Conservation (phyloP, 2,797 vertebrate genomes). For the Anableps anableps region DNA sequence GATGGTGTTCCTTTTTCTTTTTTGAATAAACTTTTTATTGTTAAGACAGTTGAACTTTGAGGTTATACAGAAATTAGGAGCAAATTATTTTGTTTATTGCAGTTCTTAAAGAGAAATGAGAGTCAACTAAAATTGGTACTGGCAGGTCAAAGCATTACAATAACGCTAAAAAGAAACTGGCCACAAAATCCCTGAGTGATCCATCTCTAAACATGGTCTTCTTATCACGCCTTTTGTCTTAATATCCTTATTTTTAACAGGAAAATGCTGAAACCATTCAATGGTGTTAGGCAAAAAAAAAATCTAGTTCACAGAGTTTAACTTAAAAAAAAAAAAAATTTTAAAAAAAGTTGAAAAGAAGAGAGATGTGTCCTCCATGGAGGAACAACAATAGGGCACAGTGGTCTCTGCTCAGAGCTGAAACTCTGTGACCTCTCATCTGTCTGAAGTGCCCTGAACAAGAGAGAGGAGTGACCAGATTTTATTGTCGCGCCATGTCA, state of each 20-base stretch:
- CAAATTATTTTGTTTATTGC: neutral
- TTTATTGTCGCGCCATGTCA: conserved; percentile 72
- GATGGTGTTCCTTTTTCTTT: too few species aligned
- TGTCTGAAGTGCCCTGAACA: conserved; percentile 63
- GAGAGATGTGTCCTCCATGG: conserved; percentile 17
- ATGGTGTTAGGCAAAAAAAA: conserved; percentile 10
- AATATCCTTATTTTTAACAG: conserved; percentile 40
- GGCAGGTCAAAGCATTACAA: neutral
- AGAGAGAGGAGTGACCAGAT: conserved; percentile 62
- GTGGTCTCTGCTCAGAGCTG: conserved; percentile 42
- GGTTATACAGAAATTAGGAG: neutral
- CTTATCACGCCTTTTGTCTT: conserved; percentile 32
- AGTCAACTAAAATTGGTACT: neutral
- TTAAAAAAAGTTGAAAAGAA: conserved; percentile 2
- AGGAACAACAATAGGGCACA: conserved; percentile 32
- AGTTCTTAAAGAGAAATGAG: neutral
- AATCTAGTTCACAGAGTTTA: conserved; percentile 1
- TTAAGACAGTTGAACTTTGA: neutral
- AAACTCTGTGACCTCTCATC: conserved; percentile 64
- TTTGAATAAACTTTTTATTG: neutral
- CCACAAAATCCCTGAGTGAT: neutral
- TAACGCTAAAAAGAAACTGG: neutral
- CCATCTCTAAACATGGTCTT: conserved; percentile 24
- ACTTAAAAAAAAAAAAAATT: conserved; percentile 7
- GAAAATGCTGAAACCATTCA: conserved; percentile 26